A percentile compares a stretch with the other conserved stretches of the same genome.
Conservation (phyloP, 2,797 vertebrate species). For the Rhinoraja longicauda region DNA sequence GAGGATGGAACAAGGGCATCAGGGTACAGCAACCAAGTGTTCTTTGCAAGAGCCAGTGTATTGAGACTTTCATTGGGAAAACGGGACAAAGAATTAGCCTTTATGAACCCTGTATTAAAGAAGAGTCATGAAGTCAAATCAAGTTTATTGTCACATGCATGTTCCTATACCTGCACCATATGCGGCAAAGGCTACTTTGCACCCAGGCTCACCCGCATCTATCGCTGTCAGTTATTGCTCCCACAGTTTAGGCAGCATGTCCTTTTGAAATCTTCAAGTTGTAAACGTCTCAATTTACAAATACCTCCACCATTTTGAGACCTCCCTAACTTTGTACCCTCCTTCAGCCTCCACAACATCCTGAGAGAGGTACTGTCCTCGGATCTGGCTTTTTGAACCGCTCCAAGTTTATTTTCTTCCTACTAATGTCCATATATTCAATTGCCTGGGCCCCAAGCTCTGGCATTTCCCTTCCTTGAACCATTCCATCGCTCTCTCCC, state of each 20-base stretch:
- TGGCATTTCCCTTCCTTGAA: neutral
- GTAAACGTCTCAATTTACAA: neutral
- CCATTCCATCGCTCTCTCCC: too few relatives aligned
- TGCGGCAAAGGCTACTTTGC: too few relatives aligned
- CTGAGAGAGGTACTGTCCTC: neutral
- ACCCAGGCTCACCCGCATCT: neutral
- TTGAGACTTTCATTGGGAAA: neutral
- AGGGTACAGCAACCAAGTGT: constrained; percentile 48
- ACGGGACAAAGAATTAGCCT: neutral
- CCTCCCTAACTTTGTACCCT: neutral
- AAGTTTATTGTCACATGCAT: too few relatives aligned
- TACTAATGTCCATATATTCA: neutral
- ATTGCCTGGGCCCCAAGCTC: neutral
- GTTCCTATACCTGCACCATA: too few relatives aligned
- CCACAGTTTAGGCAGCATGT: neutral
- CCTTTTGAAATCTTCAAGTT: neutral
- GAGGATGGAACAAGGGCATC: constrained; percentile 50
- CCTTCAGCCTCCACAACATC: neutral
- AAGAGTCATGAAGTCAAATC: too few relatives aligned
- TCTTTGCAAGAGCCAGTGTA: neutral
- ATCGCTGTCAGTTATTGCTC: neutral
- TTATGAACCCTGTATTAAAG: neutral
- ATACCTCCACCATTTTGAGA: too few relatives aligned
- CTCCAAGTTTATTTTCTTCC: neutral
- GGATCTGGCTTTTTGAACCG: neutral